Base-by-base conservation (phyloP, 2,888 invertebrate genomes). In the Mythimna pallens region DNA sequence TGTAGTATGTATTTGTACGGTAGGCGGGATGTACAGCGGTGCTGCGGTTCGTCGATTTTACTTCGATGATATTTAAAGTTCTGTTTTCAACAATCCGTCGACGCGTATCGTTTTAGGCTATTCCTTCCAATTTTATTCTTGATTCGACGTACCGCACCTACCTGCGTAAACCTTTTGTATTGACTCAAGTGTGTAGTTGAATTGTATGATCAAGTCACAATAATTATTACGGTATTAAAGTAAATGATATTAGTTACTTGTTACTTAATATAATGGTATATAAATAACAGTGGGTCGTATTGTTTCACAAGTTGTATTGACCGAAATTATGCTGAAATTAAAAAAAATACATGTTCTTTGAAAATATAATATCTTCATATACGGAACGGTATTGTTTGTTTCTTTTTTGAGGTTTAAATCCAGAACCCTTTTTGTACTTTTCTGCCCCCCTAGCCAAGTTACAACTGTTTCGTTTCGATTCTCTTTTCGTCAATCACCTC, bases 351-450 rank as follows among this genome's bases (percentile, higher is more conserved):
- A 95, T 95, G 96, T 96, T 96, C 96, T 95, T 95, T 95, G 93
- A 94, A 95, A 95, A 96, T 96, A 96, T 96, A 95, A 94, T 96
- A 95, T 94, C 96, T 96, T 96, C 95, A 95, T 96, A 95, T 95
- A 95, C 90, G 90, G 90, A 92, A 91, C 91, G 84, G 87, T 88
- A 89, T 86, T 80, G 87, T 90, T 91, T 90, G 91, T 93, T 92
- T 92, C 47, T 47, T 86, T 70, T 88, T 88, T 90, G 20, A 47
- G 40, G 59, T 30, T 7, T 52, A 0, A 10, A 22, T 66, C 30
- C n/a, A n/a, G 47, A 1, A 36, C 25, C 50, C 20, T 20, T 57
- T 43, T 20, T 47, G 14, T 6, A 17, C 6, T 47, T 20, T 47
- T 20, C 2, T 17, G 25, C 2, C 25, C 25, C 25, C 25, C 25